Conservation (phyloP, 2,888 invertebrate genomes). For the Drosophila glabriapex region DNA sequence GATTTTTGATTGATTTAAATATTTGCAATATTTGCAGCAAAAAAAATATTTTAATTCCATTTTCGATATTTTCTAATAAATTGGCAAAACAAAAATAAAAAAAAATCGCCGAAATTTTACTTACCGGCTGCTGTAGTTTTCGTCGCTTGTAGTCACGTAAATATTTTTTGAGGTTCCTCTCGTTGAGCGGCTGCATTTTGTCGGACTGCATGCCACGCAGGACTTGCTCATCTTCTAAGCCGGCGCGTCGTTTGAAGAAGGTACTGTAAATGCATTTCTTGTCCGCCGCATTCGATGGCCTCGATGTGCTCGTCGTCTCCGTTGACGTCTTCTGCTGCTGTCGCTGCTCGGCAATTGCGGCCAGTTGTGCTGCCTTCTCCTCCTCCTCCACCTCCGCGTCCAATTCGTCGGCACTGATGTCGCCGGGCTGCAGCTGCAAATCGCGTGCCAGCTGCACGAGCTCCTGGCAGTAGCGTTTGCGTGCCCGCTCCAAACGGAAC, state of each 20-base stretch:
- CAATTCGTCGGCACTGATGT: constrained; percentile 88
- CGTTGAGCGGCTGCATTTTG: constrained; percentile 67
- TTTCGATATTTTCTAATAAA: too few species aligned
- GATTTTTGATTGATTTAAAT: not conserved
- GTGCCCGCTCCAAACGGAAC: constrained; percentile 87
- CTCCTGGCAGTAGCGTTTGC: constrained; percentile 87
- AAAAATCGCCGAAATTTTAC: constrained; percentile 41
- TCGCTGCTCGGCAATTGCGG: constrained; percentile 37
- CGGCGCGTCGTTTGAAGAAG: constrained; percentile 72
- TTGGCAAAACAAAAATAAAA: not conserved
- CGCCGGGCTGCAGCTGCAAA: constrained; percentile 87
- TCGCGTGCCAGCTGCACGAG: constrained; percentile 89
- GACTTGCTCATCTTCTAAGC: constrained; percentile 74
- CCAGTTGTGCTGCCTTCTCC: constrained; percentile 50
- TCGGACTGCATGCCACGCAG: constrained; percentile 67
- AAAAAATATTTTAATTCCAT: not conserved
- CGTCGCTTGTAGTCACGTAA: constrained; percentile 90
- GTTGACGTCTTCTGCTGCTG: constrained; percentile 29
- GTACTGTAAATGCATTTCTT: constrained; percentile 83
- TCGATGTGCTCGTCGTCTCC: constrained; percentile 14
- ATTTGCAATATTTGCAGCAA: not conserved
- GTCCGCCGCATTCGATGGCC: constrained; percentile 67
- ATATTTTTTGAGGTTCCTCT: constrained; percentile 87
- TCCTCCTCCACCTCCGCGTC: constrained; percentile 29
- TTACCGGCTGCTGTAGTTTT: constrained; percentile 89